Percentiles rank a stretch among this genome's conserved stretches.
These are phyloP conservation scores for Campylorhamphus procurvoides DNA, from an alignment of 2,113 vertebrate genomes.

Conservation along the genomic window DNA sequence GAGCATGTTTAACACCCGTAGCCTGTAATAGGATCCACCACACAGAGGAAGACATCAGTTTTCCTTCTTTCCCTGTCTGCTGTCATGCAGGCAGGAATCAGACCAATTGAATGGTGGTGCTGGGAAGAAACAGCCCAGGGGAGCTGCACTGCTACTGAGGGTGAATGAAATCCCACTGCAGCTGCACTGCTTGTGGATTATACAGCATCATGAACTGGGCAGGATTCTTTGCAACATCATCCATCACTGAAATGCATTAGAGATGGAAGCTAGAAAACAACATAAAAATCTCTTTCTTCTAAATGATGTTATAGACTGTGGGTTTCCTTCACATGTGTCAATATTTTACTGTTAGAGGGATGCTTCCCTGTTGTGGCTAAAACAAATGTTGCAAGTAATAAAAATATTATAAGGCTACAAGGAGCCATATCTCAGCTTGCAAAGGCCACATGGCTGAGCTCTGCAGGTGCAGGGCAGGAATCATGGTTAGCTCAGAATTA, in stretches of 20 bases:
- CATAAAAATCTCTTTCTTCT: slow-evolving; percentile 24
- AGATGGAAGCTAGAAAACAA: background rate
- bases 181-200: background rate
- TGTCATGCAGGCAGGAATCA: background rate
- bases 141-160: background rate
- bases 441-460: background rate
- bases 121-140: background rate
- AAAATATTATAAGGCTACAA: slow-evolving; percentile 1
- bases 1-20: background rate
- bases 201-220: background rate
- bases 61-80: background rate
- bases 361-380: background rate
- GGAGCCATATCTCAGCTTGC: background rate
- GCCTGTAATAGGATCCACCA: background rate
- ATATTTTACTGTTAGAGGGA: slow-evolving; percentile 29
- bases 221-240: background rate
- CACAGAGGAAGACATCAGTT: background rate
- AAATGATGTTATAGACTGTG: background rate
- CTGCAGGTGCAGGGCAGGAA: background rate
- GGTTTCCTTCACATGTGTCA: background rate
- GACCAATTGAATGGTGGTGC: background rate
- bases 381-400: slow-evolving; percentile 23
- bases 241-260: background rate
- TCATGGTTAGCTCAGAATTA: background rate
- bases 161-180: background rate